These are phyloP conservation scores for Mechanitis mazaeus DNA, from an alignment of 2,888 invertebrate genomes.

Conservation along the genomic window DNA sequence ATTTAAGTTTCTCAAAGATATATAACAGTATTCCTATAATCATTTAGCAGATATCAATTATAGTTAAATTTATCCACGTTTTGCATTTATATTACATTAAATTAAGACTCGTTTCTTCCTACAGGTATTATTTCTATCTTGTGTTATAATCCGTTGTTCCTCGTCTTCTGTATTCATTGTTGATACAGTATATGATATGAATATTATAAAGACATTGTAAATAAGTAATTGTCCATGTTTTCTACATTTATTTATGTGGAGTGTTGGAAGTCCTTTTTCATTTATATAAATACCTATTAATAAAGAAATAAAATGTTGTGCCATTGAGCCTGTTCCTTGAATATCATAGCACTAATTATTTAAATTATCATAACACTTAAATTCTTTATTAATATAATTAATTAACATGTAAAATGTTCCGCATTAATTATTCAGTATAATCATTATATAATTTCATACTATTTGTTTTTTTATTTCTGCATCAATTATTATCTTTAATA, in stretches of 20 bases:
- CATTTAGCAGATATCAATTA: conserved; percentile 34
- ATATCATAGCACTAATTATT: conserved; percentile 23
- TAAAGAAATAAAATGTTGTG: conserved; percentile 39
- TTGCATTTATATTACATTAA: conserved; percentile 44
- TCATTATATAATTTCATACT: conserved; percentile 64
- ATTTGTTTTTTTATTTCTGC: conserved; percentile 30
- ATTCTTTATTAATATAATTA: conserved; percentile 43
- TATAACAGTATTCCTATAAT: conserved; percentile 49
- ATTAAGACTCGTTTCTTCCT: conserved; percentile 19
- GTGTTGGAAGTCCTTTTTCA: conserved; percentile 15
- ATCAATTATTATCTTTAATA: conserved; percentile 2
- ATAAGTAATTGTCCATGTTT: conserved; percentile 24
- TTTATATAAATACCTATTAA: conserved; percentile 14
- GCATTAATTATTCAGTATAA: conserved; percentile 52
- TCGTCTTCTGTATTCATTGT: conserved; percentile 28
- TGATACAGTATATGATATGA: conserved; percentile 30
- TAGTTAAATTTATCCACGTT: conserved; percentile 40
- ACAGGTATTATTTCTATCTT: conserved; percentile 20
- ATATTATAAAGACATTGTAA: conserved; percentile 32
- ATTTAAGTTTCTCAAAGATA: conserved; percentile 42
- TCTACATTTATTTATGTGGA: conserved; percentile 21
- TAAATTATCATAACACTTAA: conserved; percentile 3
- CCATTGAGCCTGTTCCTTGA: conserved; percentile 63
- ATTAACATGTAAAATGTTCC: conserved; percentile 50
- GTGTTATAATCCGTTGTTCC: conserved; percentile 31